Conservation (phyloP, 2,113 vertebrate species). For the Tinamus guttatus region DNA sequence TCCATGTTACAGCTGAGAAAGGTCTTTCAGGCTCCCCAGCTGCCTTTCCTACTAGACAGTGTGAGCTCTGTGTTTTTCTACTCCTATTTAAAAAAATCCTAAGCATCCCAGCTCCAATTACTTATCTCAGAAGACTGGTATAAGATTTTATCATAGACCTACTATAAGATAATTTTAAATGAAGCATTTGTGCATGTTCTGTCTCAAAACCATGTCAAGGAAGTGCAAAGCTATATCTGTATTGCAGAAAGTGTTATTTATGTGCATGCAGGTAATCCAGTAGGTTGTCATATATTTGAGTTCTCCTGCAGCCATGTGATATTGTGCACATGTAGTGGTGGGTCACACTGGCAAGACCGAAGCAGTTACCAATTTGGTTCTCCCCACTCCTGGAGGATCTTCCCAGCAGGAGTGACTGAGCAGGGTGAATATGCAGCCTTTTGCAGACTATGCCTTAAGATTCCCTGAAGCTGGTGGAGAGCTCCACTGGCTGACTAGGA, state of each 20-base stretch:
- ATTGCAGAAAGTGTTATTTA: background rate
- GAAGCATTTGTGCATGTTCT: background rate
- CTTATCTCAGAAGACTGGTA: background rate
- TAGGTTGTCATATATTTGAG: background rate
- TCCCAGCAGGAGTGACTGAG: background rate
- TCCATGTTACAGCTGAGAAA: background rate
- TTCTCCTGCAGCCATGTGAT: background rate
- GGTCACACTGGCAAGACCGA: background rate
- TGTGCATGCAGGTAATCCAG: background rate
- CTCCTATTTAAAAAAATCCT: background rate
- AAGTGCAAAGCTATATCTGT: background rate
- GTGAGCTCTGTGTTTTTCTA: background rate
- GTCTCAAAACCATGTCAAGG: background rate
- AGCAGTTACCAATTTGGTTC: background rate
- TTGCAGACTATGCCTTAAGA: background rate
- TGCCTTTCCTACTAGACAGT: background rate
- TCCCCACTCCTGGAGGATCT: background rate
- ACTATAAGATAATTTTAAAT: background rate
- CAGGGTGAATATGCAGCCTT: fast-evolving
- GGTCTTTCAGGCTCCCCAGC: background rate
- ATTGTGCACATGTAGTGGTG: background rate
- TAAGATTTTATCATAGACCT: background rate
- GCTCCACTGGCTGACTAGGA: background rate
- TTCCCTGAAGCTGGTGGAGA: background rate
- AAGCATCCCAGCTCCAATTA: background rate